Evolutionary conservation across 2,797 vertebrate species (phyloP).

Genomic region (Eurystomus glaucurus): DNA sequence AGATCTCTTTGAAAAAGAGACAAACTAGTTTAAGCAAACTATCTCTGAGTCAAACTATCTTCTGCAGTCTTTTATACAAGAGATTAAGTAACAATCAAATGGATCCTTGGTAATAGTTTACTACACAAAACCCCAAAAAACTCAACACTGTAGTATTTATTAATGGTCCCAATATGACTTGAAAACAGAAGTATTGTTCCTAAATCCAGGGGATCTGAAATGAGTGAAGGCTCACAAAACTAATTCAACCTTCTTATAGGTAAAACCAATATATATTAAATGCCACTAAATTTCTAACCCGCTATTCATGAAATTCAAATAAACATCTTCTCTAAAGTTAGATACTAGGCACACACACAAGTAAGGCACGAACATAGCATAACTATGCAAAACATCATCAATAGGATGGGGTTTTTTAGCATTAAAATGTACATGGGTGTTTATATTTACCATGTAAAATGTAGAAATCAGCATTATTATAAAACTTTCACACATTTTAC

Average conservation of each 20-base stretch:
- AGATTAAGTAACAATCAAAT: not conserved
- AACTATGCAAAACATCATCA: not conserved
- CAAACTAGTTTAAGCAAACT: not conserved
- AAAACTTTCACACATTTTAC: not conserved
- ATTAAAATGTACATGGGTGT: not conserved
- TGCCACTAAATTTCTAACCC: not conserved
- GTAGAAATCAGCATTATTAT: not conserved
- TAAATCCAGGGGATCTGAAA: not conserved
- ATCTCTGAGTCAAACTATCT: not conserved
- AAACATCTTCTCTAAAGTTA: not conserved
- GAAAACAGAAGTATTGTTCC: not conserved
- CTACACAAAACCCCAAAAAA: not conserved
- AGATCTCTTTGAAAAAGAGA: not conserved
- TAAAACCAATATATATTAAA: not conserved
- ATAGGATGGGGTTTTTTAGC: accelerated
- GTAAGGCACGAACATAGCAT: not conserved
- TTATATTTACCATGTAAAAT: not conserved
- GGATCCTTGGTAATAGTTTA: not conserved
- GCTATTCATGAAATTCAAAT: not conserved
- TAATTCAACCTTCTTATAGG: not conserved
- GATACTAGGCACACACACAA: not conserved
- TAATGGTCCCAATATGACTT: accelerated
- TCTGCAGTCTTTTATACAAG: not conserved
- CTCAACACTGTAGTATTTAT: not conserved
- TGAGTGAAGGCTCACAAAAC: not conserved